Percentiles rank a stretch among this genome's conserved stretches.
Evolutionary conservation across 2,888 invertebrate genomes (phyloP).

Genomic region (Synanthedon vespiformis): DNA sequence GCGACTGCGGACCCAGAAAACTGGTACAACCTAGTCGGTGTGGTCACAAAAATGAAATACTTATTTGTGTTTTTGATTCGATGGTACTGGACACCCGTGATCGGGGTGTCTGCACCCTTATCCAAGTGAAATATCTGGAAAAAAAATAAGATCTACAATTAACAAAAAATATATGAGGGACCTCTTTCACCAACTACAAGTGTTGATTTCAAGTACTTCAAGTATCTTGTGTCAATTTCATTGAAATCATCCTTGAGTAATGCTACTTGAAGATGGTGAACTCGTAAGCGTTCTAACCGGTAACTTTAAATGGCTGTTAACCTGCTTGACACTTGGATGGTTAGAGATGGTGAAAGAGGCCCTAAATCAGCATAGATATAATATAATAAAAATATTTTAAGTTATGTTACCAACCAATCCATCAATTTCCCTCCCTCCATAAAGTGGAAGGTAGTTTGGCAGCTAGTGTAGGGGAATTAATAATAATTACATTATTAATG

Average conservation of each 20-base stretch:
- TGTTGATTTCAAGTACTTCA: too few relatives aligned
- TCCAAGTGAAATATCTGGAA: conserved; percentile 89
- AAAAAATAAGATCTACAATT: background rate
- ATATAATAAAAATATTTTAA: conserved; percentile 1
- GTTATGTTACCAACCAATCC: conserved; percentile 72
- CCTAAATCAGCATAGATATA: background rate
- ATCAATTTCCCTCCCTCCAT: conserved; percentile 79
- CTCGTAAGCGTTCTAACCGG: too few relatives aligned
- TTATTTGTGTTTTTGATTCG: conserved; percentile 77
- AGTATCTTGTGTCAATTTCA: too few relatives aligned
- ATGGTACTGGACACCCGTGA: conserved; percentile 90
- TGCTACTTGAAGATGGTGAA: too few relatives aligned
- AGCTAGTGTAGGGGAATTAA: conserved; percentile 66
- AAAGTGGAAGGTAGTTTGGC: conserved; percentile 80
- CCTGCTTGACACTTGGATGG: too few relatives aligned
- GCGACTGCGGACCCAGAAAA: conserved; percentile 82
- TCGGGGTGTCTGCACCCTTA: conserved; percentile 79
- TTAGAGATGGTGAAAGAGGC: too few relatives aligned
- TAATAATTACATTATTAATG: too few relatives aligned
- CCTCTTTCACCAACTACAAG: too few relatives aligned
- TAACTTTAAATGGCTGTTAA: too few relatives aligned
- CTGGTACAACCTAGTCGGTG: conserved; percentile 86
- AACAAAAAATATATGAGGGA: background rate
- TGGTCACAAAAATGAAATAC: conserved; percentile 87
- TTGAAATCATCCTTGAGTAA: too few relatives aligned